Conservation (phyloP, 2,888 invertebrate species). For the Hirtodrosophila cameraria region DNA sequence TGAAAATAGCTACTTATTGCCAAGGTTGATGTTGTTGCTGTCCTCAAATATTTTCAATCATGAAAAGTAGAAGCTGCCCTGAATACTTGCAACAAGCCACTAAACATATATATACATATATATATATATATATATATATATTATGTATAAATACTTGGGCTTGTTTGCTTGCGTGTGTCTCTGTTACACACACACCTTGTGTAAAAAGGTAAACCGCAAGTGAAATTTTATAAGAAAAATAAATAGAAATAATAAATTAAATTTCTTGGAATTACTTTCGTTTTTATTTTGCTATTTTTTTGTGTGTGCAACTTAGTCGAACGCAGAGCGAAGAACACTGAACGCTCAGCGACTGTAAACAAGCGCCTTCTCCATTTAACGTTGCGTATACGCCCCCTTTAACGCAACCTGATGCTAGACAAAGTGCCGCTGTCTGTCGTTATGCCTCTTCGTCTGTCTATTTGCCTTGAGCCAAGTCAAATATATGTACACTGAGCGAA, state of each 20-base stretch:
- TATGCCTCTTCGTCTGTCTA: background rate
- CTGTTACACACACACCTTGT: constrained; percentile 41
- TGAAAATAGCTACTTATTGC: constrained; percentile 44
- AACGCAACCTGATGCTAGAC: constrained; percentile 15
- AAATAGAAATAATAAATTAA: constrained; percentile 60
- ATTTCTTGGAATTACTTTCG: constrained; percentile 57
- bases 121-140: background rate
- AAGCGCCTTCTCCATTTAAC: constrained; percentile 18
- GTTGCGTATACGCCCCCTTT: constrained; percentile 51
- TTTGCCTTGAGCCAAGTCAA: constrained; percentile 4
- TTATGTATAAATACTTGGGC: constrained; percentile 6
- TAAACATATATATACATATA: background rate
- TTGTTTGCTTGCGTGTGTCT: constrained; percentile 16
- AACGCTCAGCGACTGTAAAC: constrained; percentile 26
- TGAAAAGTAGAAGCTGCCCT: constrained; percentile 18
- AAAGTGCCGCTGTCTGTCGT: constrained; percentile 1
- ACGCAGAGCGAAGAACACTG: constrained; percentile 14
- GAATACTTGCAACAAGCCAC: background rate
- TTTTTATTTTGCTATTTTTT: background rate
- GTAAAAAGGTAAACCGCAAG: constrained; percentile 29
- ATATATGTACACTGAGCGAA: too few species aligned
- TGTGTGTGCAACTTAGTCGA: constrained; percentile 20
- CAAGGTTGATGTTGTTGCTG: constrained; percentile 14
- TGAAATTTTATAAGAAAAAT: constrained; percentile 33
- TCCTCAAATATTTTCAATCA: constrained; percentile 31